Evolutionary conservation across 2,888 invertebrate genomes (phyloP), one percentile per base, ranked within the genome.

Genomic region (Chrysolina haemoptera): DNA sequence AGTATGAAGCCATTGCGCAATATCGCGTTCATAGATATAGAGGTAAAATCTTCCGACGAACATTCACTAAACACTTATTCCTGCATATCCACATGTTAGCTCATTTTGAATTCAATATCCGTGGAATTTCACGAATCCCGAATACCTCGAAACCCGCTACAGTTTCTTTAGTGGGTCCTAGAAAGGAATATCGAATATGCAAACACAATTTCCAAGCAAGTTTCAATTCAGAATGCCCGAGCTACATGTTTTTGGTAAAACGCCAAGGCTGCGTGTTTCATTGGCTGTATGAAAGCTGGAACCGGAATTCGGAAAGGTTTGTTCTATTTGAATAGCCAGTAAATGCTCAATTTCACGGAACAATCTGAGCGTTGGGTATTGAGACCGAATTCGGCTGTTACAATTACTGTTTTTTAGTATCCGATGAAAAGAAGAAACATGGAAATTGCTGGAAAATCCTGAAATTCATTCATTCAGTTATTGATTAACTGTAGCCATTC

Each of bases 171-270:
- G 22, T 14, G 11, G 22, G 27, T 10, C 14, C 59, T 59, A 6
- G 35, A 53, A 20, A 10, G 20, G 53, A 40, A 63, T 40, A 40
- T 63, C 16, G 41, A 40, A 20, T 43, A 63, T 20, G 63, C 18
- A 40, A 11, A 65, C 18, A 65, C 18, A 53, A 50, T 67, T 53
- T 67, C 16, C 53, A 53, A 40, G 3, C 55, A 35, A 43, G 35
- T 27, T 67, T 53, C 53, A 41, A 53, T 67, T 35, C 18, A 12
- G 46, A 35, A 66, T 35, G 14, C 55, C 9, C 50, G 40, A 46
- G 48, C 48, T 55, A 53, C 35, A 67, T 67, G 41, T 50, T 53
- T 40, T 40, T 55, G 67, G 67, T 12, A 18, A 41, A 35, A 67
- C 55, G 67, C 67, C 67, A 55, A 67, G 22, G 53, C 27, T 53